Conservation (phyloP, 2,797 vertebrate genomes). For the Salmo trutta region DNA sequence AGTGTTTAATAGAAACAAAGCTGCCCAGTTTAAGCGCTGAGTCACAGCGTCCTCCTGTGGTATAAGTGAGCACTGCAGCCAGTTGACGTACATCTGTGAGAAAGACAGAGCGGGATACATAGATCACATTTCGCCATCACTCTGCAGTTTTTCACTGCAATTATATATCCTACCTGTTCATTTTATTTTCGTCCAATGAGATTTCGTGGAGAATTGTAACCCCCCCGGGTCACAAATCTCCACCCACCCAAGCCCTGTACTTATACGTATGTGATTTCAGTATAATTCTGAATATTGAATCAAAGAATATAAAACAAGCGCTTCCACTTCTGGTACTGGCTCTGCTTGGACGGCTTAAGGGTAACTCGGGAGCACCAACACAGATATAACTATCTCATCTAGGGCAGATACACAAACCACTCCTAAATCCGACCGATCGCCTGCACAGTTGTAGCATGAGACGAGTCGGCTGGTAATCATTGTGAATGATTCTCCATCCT, state of each 20-base stretch:
- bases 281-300: conserved; percentile 77
- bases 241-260: conserved; percentile 68
- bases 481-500: conserved; percentile 72
- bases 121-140: conserved; percentile 17
- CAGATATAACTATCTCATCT: not conserved
- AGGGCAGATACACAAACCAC: not conserved
- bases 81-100: conserved; percentile 35
- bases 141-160: conserved; percentile 42
- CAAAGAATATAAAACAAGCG: conserved; percentile 83
- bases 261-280: conserved; percentile 78
- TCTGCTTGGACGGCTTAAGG: conserved; percentile 65
- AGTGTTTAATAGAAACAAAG: conserved; percentile 13
- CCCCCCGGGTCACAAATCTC: conserved; percentile 40
- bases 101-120: not conserved
- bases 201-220: too few relatives aligned
- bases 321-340: conserved; percentile 79
- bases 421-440: conserved; percentile 51
- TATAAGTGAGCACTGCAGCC: conserved; percentile 59
- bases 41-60: conserved; percentile 67
- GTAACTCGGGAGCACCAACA: not conserved
- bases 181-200: conserved; percentile 44
- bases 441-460: conserved; percentile 79
- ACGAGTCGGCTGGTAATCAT: conserved; percentile 69
- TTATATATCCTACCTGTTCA: conserved; percentile 57
- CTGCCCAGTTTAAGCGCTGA: conserved; percentile 43